phyloP scores from a whole-genome alignment of 2,797 vertebrate species.

The Danio choprae region DNA sequence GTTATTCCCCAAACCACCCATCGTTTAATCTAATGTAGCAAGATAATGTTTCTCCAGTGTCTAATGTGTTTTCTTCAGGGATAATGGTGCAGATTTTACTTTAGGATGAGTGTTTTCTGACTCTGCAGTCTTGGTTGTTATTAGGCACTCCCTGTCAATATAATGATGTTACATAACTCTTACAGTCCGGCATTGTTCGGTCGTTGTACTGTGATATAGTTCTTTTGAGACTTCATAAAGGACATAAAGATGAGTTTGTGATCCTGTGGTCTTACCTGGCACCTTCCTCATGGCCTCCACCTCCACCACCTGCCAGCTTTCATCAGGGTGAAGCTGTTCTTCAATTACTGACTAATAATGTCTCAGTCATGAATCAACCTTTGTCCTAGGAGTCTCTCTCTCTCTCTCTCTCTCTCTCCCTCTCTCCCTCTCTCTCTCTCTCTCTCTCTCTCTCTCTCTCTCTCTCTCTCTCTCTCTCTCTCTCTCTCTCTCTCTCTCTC shows the following conservation, averaged over 20 bases:
- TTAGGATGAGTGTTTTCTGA: not conserved
- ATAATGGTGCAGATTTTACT: constrained; percentile 5
- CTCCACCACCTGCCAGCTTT: constrained; percentile 12
- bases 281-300: not conserved
- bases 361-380: constrained; percentile 41
- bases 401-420: not conserved
- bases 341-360: constrained; percentile 47
- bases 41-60: constrained; percentile 47
- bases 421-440: constrained; percentile 35
- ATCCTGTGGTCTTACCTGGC: constrained; percentile 15
- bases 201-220: not conserved
- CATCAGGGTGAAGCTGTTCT: constrained; percentile 17
- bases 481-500: not conserved
- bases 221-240: not conserved
- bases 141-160: not conserved
- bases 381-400: constrained; percentile 21
- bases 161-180: not conserved
- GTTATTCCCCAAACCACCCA: constrained; percentile 48
- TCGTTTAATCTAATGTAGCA: constrained; percentile 37
- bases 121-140: not conserved
- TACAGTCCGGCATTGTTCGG: not conserved
- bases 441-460: not conserved
- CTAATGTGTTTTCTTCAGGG: constrained; percentile 24
- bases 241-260: not conserved
- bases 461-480: not conserved